Evolutionary conservation across 2,113 vertebrate species (phyloP), one percentile per base, ranked within the genome.

Genomic region (Ciconia maguari): DNA sequence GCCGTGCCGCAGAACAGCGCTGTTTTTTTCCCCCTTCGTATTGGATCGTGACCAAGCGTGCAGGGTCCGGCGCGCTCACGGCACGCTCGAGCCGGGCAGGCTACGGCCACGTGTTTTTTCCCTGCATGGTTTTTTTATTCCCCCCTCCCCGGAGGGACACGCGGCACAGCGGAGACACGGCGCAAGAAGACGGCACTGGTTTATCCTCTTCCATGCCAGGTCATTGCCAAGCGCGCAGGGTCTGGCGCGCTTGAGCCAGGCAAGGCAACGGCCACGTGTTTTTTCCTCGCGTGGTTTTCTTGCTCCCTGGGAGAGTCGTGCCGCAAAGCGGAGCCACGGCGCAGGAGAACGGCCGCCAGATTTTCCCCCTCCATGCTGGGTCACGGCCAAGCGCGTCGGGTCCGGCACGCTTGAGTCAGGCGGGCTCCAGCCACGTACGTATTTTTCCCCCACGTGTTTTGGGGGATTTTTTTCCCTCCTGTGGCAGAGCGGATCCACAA

Each of bases 11-110:
- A 32, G 17, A 22, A 42, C 27, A 1, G 15, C 19, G 3, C 42
- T 5, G 15, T 13, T 61, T 61, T 30, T 18, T 13, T 6, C 29
- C 21, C 8, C 8, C 10, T 20, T 6, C 25, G 2, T 4, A 20
- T 2, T 9, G 30, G 19, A 1, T 30, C 7, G 2, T 7, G 2
- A 4, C 32, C 57, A 46, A 84, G 38, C 24, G 6, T 1, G 9
- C 14, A 0, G 30, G 18, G 15, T 42, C 55, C 5, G 2, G 65
- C 29, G 3, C 42, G 10, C 41, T 68, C 16, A 4, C 1, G 4
- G 34, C 21, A 7, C 10, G 16, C 79, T 82, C 1, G 64, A 38
- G 42, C 6, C 34, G 1, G 16, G 26, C 52, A 11, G 2, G 19
- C 15, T 24, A 16, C 9, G 2, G 34, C 46, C 21, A 0, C 14